phyloP scores from a whole-genome alignment of 2,888 invertebrate genomes.

The Himalopsyche anomala region DNA sequence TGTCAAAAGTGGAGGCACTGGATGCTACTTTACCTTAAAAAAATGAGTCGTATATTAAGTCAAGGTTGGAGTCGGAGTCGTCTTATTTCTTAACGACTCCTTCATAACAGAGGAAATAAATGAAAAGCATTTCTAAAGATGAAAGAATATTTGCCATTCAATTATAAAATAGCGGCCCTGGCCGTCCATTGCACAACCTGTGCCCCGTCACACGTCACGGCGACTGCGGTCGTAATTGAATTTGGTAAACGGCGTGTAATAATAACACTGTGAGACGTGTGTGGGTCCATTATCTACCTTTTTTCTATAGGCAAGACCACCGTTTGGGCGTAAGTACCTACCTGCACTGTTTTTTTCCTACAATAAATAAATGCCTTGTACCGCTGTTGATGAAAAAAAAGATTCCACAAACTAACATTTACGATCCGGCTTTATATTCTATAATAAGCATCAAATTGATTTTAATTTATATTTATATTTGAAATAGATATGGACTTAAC shows the following conservation, averaged over 20 bases:
- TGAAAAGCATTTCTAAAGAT: too few relatives aligned
- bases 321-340: constrained; percentile 34
- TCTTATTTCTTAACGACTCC: too few relatives aligned
- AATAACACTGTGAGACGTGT: constrained; percentile 51
- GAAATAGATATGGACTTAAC: background rate
- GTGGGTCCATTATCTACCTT: constrained; percentile 34
- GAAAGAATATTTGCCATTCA: background rate
- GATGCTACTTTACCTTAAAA: too few relatives aligned
- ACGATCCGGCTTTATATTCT: constrained; percentile 5
- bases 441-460: constrained; percentile 17
- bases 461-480: background rate
- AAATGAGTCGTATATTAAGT: too few relatives aligned
- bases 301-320: constrained; percentile 28
- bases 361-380: constrained; percentile 16
- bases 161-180: background rate
- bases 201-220: constrained; percentile 34
- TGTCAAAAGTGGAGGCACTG: too few relatives aligned
- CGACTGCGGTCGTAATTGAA: constrained; percentile 49
- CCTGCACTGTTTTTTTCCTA: constrained; percentile 9
- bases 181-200: background rate
- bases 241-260: constrained; percentile 55
- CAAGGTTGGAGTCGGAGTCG: too few relatives aligned
- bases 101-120: too few relatives aligned
- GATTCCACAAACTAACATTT: constrained; percentile 19
- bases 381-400: constrained; percentile 14